phyloP scores from a whole-genome alignment of 2,888 invertebrate species.

The Chironomus tentans region DNA sequence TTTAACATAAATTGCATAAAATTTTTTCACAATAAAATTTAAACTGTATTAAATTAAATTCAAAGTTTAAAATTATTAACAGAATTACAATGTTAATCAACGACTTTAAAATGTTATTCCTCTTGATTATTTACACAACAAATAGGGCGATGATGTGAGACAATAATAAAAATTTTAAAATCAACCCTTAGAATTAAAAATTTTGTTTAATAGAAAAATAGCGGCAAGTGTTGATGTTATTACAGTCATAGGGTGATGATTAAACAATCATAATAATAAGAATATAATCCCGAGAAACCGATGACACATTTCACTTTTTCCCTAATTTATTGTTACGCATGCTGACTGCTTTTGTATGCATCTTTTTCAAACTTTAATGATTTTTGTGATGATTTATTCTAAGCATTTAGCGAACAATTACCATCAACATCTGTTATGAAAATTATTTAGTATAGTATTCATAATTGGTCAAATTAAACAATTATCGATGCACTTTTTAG shows the following conservation, averaged over 20 bases:
- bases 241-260: slow-evolving; percentile 19
- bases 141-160: not conserved
- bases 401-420: slow-evolving; percentile 1
- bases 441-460: not conserved
- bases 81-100: not conserved
- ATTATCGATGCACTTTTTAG: no score
- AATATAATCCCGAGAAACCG: slow-evolving; percentile 25
- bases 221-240: slow-evolving; percentile 16
- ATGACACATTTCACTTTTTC: slow-evolving; percentile 6
- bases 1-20: not conserved
- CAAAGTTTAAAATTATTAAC: not conserved
- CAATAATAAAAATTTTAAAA: not conserved
- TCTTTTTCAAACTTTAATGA: not conserved
- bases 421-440: slow-evolving; percentile 13
- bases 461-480: not conserved
- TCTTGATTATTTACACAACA: slow-evolving; percentile 18
- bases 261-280: slow-evolving; percentile 22
- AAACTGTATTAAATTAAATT: not conserved
- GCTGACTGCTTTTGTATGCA: not conserved
- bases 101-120: slow-evolving; percentile 1
- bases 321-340: not conserved
- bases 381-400: slow-evolving; percentile 14
- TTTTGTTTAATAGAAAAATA: not conserved
- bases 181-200: slow-evolving; percentile 3
- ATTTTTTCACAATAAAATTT: not conserved